Evolutionary conservation across 2,797 vertebrate species (phyloP).

Genomic region (Hozukius guyotensis): DNA sequence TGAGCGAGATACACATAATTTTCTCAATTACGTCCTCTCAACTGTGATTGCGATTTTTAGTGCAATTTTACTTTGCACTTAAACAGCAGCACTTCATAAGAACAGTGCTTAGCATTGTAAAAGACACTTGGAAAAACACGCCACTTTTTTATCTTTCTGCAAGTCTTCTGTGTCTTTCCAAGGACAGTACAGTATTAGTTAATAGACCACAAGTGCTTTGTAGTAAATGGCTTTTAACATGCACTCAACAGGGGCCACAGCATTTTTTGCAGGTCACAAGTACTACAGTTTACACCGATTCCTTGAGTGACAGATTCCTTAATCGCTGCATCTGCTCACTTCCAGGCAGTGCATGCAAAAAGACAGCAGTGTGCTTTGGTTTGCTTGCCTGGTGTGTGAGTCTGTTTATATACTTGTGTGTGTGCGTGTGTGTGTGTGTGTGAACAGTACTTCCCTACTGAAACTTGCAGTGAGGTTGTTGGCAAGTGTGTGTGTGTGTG

Average conservation of each 20-base stretch:
- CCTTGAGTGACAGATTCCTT: constrained; percentile 24
- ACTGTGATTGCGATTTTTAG: not conserved
- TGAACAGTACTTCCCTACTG: constrained; percentile 26
- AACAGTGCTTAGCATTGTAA: not conserved
- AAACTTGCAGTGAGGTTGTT: constrained; percentile 16
- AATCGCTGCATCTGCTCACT: constrained; percentile 35
- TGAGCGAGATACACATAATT: not conserved
- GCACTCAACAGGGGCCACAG: not conserved
- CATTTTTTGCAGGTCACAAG: not conserved
- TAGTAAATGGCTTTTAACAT: not conserved
- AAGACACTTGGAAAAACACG: constrained; percentile 18
- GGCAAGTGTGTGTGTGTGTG: constrained; percentile 18
- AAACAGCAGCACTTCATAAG: constrained; percentile 11
- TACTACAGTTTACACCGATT: not conserved
- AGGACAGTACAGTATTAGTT: constrained; percentile 3
- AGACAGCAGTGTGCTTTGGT: constrained; percentile 29
- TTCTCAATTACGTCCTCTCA: not conserved
- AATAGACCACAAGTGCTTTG: not conserved
- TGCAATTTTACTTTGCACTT: constrained; percentile 8
- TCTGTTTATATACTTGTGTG: constrained; percentile 29
- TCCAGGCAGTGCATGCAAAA: constrained; percentile 15
- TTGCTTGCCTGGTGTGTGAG: constrained; percentile 27
- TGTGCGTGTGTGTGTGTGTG: not conserved
- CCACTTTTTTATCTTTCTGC: constrained; percentile 10
- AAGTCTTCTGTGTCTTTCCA: constrained; percentile 16